Conservation (phyloP, 1,140 invertebrate species). For the Gryon sp. region DNA sequence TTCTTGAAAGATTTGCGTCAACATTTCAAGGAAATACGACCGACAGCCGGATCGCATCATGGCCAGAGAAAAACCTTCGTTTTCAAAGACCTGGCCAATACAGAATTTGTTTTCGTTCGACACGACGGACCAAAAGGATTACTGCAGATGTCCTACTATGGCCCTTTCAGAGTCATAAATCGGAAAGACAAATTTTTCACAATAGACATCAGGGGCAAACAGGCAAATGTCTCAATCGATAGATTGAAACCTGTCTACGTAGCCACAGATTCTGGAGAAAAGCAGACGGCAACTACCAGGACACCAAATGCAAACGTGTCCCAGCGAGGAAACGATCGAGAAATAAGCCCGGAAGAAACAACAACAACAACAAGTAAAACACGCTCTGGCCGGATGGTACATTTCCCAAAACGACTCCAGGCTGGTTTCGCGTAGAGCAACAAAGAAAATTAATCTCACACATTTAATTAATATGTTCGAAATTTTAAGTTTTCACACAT, state of each 20-base stretch:
- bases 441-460: too few relatives aligned
- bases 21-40: not conserved
- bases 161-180: not conserved
- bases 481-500: too few relatives aligned
- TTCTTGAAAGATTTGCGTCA: not conserved
- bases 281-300: not conserved
- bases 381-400: too few relatives aligned
- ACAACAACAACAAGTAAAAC: not conserved
- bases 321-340: not conserved
- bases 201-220: not conserved
- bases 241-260: constrained; percentile 14
- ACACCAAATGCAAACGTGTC: not conserved
- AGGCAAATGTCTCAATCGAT: constrained; percentile 6
- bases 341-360: not conserved
- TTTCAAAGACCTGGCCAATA: constrained; percentile 1
- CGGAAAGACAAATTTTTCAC: not conserved
- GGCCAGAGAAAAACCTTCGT: not conserved
- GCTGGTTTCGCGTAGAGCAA: not conserved
- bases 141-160: constrained; percentile 9
- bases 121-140: not conserved
- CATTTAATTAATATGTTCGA: too few relatives aligned
- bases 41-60: not conserved
- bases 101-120: not conserved
- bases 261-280: too few relatives aligned
- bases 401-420: not conserved